Evolutionary conservation across 64 coral and sea anemone species (phyloP).

Genomic region (Dendrophyllia cribrosa): DNA sequence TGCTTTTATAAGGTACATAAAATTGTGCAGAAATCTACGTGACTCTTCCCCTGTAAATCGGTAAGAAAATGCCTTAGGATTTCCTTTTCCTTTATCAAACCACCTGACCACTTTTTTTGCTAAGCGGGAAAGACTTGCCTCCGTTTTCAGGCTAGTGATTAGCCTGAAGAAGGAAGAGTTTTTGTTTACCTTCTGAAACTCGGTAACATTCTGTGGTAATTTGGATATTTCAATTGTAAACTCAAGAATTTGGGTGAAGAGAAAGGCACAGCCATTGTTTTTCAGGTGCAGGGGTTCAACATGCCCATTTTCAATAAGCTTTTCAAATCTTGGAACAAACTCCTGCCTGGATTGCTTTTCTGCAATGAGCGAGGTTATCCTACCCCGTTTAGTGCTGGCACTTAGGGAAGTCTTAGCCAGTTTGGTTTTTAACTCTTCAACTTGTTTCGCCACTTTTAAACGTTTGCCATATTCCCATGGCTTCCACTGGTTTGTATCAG

Average conservation of each 20-base stretch:
- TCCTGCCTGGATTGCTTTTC: conserved; percentile 49
- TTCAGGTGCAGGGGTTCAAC: conserved; percentile 49
- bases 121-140: conserved; percentile 31
- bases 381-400: neutral
- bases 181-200: conserved; percentile 37
- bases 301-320: conserved; percentile 21
- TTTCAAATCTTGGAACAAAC: conserved; percentile 34
- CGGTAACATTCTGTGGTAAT: neutral
- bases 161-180: conserved; percentile 19
- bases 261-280: conserved; percentile 36
- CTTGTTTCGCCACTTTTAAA: conserved; percentile 25
- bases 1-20: conserved; percentile 42
- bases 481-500: conserved; percentile 15
- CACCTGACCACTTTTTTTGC: conserved; percentile 59
- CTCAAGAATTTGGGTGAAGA: neutral
- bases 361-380: conserved; percentile 49
- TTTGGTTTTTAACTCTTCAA: conserved; percentile 5
- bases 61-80: conserved; percentile 58
- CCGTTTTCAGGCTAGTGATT: conserved; percentile 2
- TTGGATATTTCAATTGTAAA: neutral
- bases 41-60: too few relatives aligned
- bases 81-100: conserved; percentile 66
- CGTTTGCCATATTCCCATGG: conserved; percentile 35
- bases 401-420: neutral
- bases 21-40: conserved; percentile 69